Conservation (phyloP, 2,888 invertebrate species). For the Epirrita christyi region DNA sequence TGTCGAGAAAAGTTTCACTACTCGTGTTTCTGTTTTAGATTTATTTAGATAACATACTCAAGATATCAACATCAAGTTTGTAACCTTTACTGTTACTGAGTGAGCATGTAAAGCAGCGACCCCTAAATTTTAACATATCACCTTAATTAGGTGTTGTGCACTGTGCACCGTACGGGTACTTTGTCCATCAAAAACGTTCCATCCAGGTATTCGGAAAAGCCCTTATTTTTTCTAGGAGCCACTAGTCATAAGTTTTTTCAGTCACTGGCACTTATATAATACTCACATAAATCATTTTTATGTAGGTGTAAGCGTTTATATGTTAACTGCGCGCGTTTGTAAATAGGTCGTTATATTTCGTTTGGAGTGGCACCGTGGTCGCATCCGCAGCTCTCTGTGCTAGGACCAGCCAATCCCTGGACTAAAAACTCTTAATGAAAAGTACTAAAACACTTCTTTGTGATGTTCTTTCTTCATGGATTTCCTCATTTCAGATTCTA, state of each 20-base stretch:
- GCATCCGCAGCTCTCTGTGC: constrained; percentile 73
- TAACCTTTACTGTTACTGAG: too few relatives aligned
- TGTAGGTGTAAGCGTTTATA: constrained; percentile 41
- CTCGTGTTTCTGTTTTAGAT: too few relatives aligned
- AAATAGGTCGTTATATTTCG: constrained; percentile 69
- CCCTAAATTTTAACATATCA: neutral
- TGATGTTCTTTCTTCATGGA: too few relatives aligned
- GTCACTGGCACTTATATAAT: constrained; percentile 26
- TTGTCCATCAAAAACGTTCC: neutral
- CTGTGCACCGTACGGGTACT: too few relatives aligned
- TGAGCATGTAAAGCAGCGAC: too few relatives aligned
- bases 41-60: too few relatives aligned
- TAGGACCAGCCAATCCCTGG: constrained; percentile 21
- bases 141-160: neutral
- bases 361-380: constrained; percentile 64
- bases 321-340: constrained; percentile 53
- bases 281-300: constrained; percentile 35
- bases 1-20: too few relatives aligned
- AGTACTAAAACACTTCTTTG: too few relatives aligned
- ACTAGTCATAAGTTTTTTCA: constrained; percentile 23
- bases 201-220: neutral
- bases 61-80: too few relatives aligned
- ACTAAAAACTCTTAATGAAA: neutral
- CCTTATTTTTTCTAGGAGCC: constrained; percentile 13
- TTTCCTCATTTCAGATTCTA: too few relatives aligned